Base-by-base conservation (phyloP, 2,888 invertebrate species). In the Nephrocerus scutellatus region DNA sequence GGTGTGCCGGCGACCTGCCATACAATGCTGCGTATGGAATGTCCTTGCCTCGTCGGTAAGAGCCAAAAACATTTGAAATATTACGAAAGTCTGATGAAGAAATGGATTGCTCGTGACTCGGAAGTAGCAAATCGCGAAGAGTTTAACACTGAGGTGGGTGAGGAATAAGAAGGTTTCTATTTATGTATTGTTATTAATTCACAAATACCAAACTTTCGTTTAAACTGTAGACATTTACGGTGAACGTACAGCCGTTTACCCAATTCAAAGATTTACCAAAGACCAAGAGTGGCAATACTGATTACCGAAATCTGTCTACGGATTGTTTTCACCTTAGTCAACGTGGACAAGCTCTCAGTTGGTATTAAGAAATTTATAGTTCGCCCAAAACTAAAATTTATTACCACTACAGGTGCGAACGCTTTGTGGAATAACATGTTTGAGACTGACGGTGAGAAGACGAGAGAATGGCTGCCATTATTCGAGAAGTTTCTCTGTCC, bases 311-410 rank as follows among this genome's bases (percentile, higher is more conserved):
- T 55, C 57, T 77, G 31, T 73, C 78, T 0, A 58, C 62, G 23
- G 80, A 80, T 55, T 80, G 80, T 55, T 80, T 80, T 49, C 80
- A 80, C 55, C 60, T 77, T 6, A 77, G 75, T 47, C 79, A 80
- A 54, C 75, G 72, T 49, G 69, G 70, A 12, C 72, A 77, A 44
- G 75, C 77, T 3, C 55, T 62, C 61, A 67, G 77, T 77, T 30
- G 22, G 47, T 42, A 24, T 28, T n/a, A 9, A 25, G 5, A 6
- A 10, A 10, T 20, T 21, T 15, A 9, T 9, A 30, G 8, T 20
- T 5, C 10, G 9, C 15, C 12, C 13, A 14, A n/a, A 19, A 19
- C n/a, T 20, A 9, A 30, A 21, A 21, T 33, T 18, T 16, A 19
- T 9, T 36, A 21, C 32, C 19, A 31, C 51, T 36, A 25, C 47